phyloP scores from a whole-genome alignment of 1,140 invertebrate species.

The Dinoponera quadriceps region DNA sequence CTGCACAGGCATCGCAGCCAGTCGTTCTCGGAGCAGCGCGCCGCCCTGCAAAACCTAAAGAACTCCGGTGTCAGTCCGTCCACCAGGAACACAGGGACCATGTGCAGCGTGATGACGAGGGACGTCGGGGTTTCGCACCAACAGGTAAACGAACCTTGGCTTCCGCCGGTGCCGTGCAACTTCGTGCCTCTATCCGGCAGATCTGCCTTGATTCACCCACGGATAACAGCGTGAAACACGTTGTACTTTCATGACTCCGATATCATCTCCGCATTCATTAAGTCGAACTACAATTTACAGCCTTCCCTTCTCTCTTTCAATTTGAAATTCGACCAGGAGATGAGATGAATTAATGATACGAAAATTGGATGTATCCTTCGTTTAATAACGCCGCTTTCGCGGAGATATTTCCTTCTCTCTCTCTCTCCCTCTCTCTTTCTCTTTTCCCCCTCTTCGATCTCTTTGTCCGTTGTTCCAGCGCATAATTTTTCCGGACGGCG shows the following conservation, averaged over 20 bases:
- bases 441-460: too few relatives aligned
- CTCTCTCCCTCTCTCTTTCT: too few relatives aligned
- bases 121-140: conserved; percentile 88
- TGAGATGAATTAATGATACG: neutral
- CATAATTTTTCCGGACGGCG: too few relatives aligned
- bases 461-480: too few relatives aligned
- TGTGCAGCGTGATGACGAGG: conserved; percentile 88
- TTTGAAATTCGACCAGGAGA: neutral
- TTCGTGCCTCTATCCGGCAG: too few relatives aligned
- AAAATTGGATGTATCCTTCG: neutral
- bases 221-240: neutral
- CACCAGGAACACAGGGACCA: conserved; percentile 89
- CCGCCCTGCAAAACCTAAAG: conserved; percentile 63
- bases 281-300: too few relatives aligned
- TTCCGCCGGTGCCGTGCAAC: too few relatives aligned
- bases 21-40: conserved; percentile 80
- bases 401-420: neutral
- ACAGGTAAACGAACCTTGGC: conserved; percentile 72
- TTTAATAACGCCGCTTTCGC: neutral
- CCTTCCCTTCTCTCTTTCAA: neutral
- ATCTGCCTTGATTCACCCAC: too few relatives aligned
- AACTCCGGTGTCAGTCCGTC: conserved; percentile 71
- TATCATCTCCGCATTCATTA: neutral
- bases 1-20: conserved; percentile 82
- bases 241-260: neutral